These are phyloP conservation scores for Antechinus flavipes DNA, from an alignment of 2,113 vertebrate species.

Conservation along the genomic window DNA sequence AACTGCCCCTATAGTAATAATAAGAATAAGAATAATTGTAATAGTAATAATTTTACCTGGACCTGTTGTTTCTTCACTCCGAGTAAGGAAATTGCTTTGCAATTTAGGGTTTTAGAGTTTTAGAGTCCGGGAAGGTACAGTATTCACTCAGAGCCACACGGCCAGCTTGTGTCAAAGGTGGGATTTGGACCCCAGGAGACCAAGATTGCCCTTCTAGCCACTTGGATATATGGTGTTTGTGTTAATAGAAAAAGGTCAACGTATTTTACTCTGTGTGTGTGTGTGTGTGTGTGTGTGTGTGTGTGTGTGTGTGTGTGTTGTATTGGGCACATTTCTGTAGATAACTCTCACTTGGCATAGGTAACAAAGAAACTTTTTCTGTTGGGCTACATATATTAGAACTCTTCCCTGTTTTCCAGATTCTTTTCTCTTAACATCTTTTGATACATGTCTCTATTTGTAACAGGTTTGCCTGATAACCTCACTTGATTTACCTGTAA, in stretches of 20 bases:
- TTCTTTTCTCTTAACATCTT: conserved; percentile 33
- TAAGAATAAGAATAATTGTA: no score
- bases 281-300: no score
- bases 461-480: not conserved
- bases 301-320: no score
- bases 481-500: not conserved
- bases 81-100: not conserved
- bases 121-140: not conserved
- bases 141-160: not conserved
- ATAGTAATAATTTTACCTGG: no score
- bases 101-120: not conserved
- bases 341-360: not conserved
- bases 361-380: not conserved
- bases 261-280: not conserved
- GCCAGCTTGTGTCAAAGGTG: not conserved
- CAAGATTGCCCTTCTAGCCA: not conserved
- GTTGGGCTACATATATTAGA: not conserved
- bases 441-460: conserved; percentile 43
- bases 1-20: no score
- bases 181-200: not conserved
- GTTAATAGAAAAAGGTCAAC: not conserved
- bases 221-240: not conserved
- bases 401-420: not conserved
- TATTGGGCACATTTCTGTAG: not conserved
- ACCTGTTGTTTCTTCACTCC: not conserved